A percentile compares a stretch with the other conserved stretches of the same genome.
Conservation (phyloP, 2,888 invertebrate genomes). For the Apeira syringaria region DNA sequence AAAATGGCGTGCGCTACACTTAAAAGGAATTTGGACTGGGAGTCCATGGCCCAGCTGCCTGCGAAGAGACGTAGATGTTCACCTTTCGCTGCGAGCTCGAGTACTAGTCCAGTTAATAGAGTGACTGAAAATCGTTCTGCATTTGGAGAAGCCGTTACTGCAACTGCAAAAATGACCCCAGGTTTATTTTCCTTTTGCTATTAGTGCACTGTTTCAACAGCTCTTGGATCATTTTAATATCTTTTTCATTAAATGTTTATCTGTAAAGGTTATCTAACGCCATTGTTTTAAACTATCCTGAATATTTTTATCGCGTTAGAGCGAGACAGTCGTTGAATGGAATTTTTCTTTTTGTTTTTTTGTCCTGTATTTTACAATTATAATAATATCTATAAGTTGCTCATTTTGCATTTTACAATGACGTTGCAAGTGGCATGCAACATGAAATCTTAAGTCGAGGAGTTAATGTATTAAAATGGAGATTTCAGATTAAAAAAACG, state of each 20-base stretch:
- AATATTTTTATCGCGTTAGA: constrained; percentile 75
- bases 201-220: not conserved
- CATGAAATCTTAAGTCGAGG: too few species aligned
- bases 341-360: too few species aligned
- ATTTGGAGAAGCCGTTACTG: constrained; percentile 92
- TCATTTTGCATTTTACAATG: too few species aligned
- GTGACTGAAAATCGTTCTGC: constrained; percentile 86
- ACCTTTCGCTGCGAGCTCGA: constrained; percentile 89
- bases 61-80: constrained; percentile 96
- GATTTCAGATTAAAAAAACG: too few species aligned
- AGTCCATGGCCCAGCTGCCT: constrained; percentile 94
- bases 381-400: too few species aligned
- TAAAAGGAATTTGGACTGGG: constrained; percentile 97
- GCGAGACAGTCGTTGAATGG: constrained; percentile 67
- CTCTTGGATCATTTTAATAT: constrained; percentile 1
- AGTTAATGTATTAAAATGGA: too few species aligned
- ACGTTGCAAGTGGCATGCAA: too few species aligned
- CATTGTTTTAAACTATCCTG: constrained; percentile 68
- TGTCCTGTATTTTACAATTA: too few species aligned
- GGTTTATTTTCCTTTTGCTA: constrained; percentile 86
- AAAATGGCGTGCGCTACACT: constrained; percentile 99
- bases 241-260: constrained; percentile 42
- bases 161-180: constrained; percentile 91
- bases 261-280: constrained; percentile 64
- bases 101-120: constrained; percentile 79